Percentiles rank a stretch among this genome's conserved stretches.
Conservation (phyloP, 2,113 vertebrate genomes). For the Tursiops truncatus region DNA sequence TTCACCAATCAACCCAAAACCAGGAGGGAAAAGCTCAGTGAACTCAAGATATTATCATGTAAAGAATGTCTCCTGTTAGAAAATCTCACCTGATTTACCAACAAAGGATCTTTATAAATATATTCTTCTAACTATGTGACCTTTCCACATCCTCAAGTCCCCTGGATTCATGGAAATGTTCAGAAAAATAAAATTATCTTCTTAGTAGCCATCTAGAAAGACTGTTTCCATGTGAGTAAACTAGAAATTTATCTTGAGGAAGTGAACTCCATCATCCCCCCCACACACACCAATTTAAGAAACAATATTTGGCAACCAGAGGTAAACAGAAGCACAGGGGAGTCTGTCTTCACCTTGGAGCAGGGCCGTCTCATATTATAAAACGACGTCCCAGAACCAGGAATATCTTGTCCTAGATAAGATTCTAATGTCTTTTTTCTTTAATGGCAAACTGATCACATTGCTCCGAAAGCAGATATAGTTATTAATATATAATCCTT, state of each 20-base stretch:
- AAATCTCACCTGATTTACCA: background rate
- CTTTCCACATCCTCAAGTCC: slow-evolving; percentile 18
- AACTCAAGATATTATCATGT: background rate
- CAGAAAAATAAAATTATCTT: slow-evolving; percentile 55
- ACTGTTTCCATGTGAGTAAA: background rate
- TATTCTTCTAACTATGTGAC: background rate
- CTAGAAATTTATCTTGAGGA: slow-evolving; percentile 4
- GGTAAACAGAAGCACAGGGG: background rate
- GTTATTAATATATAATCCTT: background rate
- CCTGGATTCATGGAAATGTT: slow-evolving; percentile 40
- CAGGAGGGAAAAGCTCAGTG: background rate
- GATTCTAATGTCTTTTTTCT: background rate
- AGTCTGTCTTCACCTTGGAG: background rate
- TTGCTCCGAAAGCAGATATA: background rate
- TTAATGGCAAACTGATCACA: background rate
- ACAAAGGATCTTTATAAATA: slow-evolving; percentile 48
- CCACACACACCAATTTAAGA: background rate
- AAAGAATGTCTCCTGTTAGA: background rate
- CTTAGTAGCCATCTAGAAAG: background rate
- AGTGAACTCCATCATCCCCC: background rate
- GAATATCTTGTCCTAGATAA: background rate
- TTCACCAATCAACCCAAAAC: slow-evolving; percentile 20
- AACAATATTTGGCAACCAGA: background rate
- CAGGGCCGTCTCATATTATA: background rate
- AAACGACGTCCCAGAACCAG: background rate